These are phyloP conservation scores for Neosilurus hyrtlii DNA, from an alignment of 2,797 vertebrate genomes.

Conservation along the genomic window DNA sequence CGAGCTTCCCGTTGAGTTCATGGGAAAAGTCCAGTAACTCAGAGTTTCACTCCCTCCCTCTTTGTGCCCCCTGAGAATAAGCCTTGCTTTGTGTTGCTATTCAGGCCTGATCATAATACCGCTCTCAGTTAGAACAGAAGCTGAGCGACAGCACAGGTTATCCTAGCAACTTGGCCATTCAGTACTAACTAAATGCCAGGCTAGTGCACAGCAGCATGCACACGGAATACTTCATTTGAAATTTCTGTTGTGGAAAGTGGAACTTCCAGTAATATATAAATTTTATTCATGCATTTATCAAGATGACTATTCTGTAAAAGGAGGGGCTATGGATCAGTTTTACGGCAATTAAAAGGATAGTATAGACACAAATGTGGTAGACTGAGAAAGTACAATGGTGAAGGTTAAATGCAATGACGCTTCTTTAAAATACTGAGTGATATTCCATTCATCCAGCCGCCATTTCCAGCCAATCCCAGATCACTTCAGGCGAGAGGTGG, in stretches of 20 bases:
- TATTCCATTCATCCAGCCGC: not conserved
- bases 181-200: not conserved
- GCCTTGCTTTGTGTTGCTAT: constrained; percentile 52
- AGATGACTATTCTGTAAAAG: not conserved
- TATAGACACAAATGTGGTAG: not conserved
- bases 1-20: constrained; percentile 24
- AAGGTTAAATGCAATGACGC: no score
- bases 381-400: not conserved
- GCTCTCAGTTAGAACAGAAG: constrained; percentile 46
- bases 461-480: no score
- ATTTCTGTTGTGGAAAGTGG: constrained; percentile 7
- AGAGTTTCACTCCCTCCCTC: constrained; percentile 33
- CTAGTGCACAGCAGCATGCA: not conserved
- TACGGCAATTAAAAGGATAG: not conserved
- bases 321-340: not conserved
- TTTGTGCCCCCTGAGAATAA: constrained; percentile 45
- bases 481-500: no score
- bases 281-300: not conserved
- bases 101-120: constrained; percentile 49
- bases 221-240: not conserved
- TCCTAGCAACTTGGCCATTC: constrained; percentile 47
- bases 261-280: not conserved
- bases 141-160: constrained; percentile 34
- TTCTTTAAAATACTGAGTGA: not conserved
- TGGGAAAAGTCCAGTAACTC: constrained; percentile 50